A percentile compares a stretch with the other conserved stretches of the same genome.
phyloP scores from a whole-genome alignment of 1,140 invertebrate genomes.

The Lerema accius region DNA sequence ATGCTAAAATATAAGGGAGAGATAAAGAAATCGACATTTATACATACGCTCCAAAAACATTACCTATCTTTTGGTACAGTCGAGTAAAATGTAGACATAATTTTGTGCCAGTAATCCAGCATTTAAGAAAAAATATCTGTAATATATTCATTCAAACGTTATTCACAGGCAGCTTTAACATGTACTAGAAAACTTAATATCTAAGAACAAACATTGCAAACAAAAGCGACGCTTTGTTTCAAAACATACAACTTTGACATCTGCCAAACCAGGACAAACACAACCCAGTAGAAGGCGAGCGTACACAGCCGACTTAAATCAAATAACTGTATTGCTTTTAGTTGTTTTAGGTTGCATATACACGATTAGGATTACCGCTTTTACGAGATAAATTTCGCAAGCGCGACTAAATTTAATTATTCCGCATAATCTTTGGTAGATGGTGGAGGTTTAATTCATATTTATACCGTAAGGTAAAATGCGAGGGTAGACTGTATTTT shows the following conservation, averaged over 20 bases:
- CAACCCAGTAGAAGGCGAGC: constrained; percentile 73
- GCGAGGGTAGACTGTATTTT: not conserved
- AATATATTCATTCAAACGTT: not conserved
- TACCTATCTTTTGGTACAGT: too few species aligned
- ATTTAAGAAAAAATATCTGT: too few species aligned
- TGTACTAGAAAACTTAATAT: constrained; percentile 37
- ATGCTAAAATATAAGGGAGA: too few species aligned
- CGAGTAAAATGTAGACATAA: too few species aligned
- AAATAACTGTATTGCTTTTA: constrained; percentile 82
- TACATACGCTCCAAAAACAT: too few species aligned
- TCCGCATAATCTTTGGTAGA: constrained; percentile 4
- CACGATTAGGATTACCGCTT: constrained; percentile 16
- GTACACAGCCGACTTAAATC: constrained; percentile 79
- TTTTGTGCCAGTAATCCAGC: too few species aligned
- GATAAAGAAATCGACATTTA: too few species aligned
- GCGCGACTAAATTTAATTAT: constrained; percentile 10
- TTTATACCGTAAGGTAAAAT: constrained; percentile 3
- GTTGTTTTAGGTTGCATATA: constrained; percentile 45
- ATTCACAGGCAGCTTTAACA: constrained; percentile 2
- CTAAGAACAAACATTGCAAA: constrained; percentile 70
- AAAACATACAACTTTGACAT: constrained; percentile 81
- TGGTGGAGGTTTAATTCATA: not conserved
- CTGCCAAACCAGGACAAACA: constrained; percentile 80
- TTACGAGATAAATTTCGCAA: constrained; percentile 2
- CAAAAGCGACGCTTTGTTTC: constrained; percentile 70